Base-by-base conservation (phyloP, 2,113 vertebrate genomes). In the Phalacrocorax brasilianus region DNA sequence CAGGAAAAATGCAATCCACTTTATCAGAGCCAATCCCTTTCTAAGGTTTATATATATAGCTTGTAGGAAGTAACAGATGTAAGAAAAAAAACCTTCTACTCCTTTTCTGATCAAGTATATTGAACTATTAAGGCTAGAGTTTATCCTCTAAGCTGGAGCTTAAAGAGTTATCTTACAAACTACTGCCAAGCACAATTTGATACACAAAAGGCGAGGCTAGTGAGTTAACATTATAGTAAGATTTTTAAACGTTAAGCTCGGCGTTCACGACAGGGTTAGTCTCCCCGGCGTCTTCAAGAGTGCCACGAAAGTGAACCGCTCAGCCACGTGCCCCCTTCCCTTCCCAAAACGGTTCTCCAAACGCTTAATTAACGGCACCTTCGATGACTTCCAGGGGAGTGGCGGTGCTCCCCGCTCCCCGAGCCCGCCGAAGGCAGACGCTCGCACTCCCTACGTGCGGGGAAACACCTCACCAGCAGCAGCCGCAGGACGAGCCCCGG, bases 1-100 rank as follows among this genome's bases (percentile, higher is more conserved):
- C 94, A 97, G 93, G 94, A 96, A 96, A 95, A 96, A 85, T 73
- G 81, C 66, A 91, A 85, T 81, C 56, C 49, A 71, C 45, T 68
- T 92, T 72, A 96, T 79, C 93, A 82, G 56, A 82, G 44, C 81
- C 61, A 94, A 88, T 53, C 71, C 87, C 74, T 82, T 78, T 11
- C 49, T 38, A 56, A 76, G 66, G 35, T 45, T 78, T 85, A 75
- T 11, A 71, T 5, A 35, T 23, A 49, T 7, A 45, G 19, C 13
- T 56, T 49, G 28, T 23, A 89, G 49, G 33, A 93, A 89, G 49
- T 7, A 56, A 50, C 1, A 70, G 13, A 75, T 14, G 2, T 5
- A 62, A 85, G 26, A 13, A n/a, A 30, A n/a, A n/a, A 42, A 42
- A 58, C 4, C 28, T 53, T 26, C 47, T 38, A 33, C 22, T 56